phyloP scores from a whole-genome alignment of 2,888 invertebrate species.

The Pandemis corylana region DNA sequence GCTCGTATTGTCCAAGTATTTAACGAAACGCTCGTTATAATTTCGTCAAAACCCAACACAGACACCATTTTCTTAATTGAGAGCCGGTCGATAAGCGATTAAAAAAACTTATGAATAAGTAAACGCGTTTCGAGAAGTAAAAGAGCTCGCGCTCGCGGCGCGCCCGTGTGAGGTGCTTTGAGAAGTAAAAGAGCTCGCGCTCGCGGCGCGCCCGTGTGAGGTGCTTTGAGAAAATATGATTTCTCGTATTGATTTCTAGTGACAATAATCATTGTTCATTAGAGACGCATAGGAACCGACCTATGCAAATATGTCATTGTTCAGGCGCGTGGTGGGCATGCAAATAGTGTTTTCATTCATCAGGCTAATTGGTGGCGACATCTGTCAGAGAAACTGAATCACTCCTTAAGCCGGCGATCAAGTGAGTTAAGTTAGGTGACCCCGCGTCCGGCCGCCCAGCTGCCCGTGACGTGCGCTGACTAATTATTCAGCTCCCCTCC shows the following conservation, averaged over 20 bases:
- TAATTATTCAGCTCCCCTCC: conserved; percentile 59
- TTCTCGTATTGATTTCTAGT: conserved; percentile 79
- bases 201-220: conserved; percentile 53
- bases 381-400: conserved; percentile 83
- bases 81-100: conserved; percentile 47
- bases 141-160: conserved; percentile 50
- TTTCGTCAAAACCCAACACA: conserved; percentile 72
- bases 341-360: conserved; percentile 81
- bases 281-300: conserved; percentile 63
- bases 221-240: conserved; percentile 72
- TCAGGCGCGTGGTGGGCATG: conserved; percentile 58
- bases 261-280: conserved; percentile 79
- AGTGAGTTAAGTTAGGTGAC: conserved; percentile 78
- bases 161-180: conserved; percentile 59
- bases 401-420: conserved; percentile 77
- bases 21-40: conserved; percentile 65
- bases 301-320: conserved; percentile 79
- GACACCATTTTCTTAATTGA: conserved; percentile 67
- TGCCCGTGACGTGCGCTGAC: conserved; percentile 66
- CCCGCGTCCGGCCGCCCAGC: conserved; percentile 77
- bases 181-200: conserved; percentile 60
- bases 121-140: conserved; percentile 51
- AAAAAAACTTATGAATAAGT: conserved; percentile 48
- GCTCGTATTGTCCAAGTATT: conserved; percentile 65
- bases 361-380: conserved; percentile 77